These are phyloP conservation scores for Acrossocheilus fasciatus DNA, from an alignment of 2,797 vertebrate species.

Conservation along the genomic window DNA sequence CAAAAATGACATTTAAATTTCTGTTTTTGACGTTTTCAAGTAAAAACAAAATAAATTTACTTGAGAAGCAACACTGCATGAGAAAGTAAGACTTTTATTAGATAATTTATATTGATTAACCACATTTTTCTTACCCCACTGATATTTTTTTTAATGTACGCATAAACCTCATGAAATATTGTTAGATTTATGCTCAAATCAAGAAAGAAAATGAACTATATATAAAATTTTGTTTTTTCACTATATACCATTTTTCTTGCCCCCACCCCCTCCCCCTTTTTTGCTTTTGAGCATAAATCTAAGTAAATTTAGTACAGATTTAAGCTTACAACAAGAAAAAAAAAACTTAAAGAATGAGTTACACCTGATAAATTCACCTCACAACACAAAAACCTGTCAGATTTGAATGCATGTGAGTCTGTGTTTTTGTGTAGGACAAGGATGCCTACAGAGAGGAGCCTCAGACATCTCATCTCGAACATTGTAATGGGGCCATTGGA, in stretches of 20 bases:
- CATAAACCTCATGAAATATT: neutral
- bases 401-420: slow-evolving; percentile 45
- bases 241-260: no score
- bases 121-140: neutral
- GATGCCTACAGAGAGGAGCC: slow-evolving; percentile 52
- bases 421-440: slow-evolving; percentile 30
- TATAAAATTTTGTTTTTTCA: neutral
- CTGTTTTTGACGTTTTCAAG: neutral
- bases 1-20: neutral
- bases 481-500: slow-evolving; percentile 55
- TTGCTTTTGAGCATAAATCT: no score
- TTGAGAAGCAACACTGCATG: neutral
- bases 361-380: neutral
- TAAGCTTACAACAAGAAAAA: no score
- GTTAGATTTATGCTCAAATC: neutral
- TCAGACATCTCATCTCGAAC: slow-evolving; percentile 66
- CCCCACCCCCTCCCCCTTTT: no score
- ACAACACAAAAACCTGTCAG: slow-evolving; percentile 37
- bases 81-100: neutral
- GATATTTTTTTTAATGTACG: neutral
- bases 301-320: no score
- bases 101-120: neutral
- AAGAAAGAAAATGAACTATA: neutral
- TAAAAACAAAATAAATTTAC: neutral
- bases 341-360: neutral